These are phyloP conservation scores for Timema cristinae DNA, from an alignment of 2,888 invertebrate species.

Conservation along the genomic window DNA sequence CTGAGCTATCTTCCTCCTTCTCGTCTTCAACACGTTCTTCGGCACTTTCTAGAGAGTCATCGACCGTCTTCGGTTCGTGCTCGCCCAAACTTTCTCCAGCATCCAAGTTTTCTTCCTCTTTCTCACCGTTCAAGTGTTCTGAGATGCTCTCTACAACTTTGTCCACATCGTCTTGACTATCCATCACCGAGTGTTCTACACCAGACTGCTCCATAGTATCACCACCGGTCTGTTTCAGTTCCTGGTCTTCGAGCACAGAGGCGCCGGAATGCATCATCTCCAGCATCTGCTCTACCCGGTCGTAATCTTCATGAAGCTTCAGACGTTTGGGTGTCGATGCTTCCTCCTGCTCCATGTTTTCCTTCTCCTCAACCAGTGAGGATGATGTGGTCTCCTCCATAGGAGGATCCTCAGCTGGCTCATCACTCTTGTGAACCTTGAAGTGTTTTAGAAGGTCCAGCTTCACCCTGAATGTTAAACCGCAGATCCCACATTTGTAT, in stretches of 20 bases:
- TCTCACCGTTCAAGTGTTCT: not conserved
- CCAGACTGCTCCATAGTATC: no score
- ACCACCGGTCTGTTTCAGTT: no score
- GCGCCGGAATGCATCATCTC: slow-evolving; percentile 21
- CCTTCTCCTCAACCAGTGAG: slow-evolving; percentile 7
- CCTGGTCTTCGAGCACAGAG: no score
- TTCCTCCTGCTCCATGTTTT: not conserved
- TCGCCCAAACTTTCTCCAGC: not conserved
- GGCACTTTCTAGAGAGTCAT: not conserved
- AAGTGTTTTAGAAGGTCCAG: slow-evolving; percentile 24
- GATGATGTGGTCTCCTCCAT: not conserved
- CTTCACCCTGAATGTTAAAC: slow-evolving; percentile 18
- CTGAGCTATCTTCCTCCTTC: not conserved
- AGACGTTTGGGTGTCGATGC: not conserved
- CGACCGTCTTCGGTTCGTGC: no score
- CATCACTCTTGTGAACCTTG: slow-evolving; percentile 16
- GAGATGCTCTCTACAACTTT: not conserved
- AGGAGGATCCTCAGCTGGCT: not conserved
- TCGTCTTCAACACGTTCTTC: not conserved
- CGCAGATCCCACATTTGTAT: slow-evolving; percentile 28
- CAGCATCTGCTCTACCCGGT: slow-evolving; percentile 21
- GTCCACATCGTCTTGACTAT: no score
- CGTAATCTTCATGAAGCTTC: slow-evolving; percentile 7
- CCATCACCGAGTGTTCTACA: no score
- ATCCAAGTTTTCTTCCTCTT: not conserved